Evolutionary conservation across 1,140 invertebrate genomes (phyloP).

Genomic region (Pseudomyrmex pallidus): DNA sequence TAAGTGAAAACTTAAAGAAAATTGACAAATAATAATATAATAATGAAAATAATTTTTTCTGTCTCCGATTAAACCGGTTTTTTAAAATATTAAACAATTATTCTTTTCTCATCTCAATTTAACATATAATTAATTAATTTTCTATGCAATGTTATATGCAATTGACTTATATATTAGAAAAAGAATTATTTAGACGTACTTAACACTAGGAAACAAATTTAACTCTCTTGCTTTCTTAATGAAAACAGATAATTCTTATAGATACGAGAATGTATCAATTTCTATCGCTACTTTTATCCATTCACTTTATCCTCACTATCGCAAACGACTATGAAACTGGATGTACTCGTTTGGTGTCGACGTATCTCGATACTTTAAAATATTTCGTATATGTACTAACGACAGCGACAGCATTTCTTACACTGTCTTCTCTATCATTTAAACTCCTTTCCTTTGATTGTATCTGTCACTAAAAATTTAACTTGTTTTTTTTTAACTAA

Average conservation of each 20-base stretch:
- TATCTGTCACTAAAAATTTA: constrained; percentile 18
- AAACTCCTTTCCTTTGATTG: not conserved
- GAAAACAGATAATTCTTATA: not conserved
- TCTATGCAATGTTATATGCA: no score
- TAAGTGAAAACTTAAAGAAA: not conserved
- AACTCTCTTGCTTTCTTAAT: no score
- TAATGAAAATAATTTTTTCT: not conserved
- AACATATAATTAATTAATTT: not conserved
- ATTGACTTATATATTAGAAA: not conserved
- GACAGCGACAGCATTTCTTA: constrained; percentile 32
- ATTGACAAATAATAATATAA: not conserved
- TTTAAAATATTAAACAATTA: not conserved
- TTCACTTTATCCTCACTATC: constrained; percentile 36
- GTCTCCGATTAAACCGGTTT: not conserved
- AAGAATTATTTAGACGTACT: no score
- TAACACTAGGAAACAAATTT: no score
- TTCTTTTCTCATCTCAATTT: not conserved
- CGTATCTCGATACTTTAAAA: constrained; percentile 46
- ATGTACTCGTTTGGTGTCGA: constrained; percentile 58
- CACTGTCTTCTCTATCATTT: constrained; percentile 11
- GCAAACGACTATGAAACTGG: constrained; percentile 28
- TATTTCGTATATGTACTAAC: constrained; percentile 20
- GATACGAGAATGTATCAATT: constrained; percentile 31
- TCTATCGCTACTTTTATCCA: constrained; percentile 33
- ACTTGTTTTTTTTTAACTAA: not conserved